Base-by-base conservation (phyloP, 2,797 vertebrate species). In the Pseudochromis fuscus region DNA sequence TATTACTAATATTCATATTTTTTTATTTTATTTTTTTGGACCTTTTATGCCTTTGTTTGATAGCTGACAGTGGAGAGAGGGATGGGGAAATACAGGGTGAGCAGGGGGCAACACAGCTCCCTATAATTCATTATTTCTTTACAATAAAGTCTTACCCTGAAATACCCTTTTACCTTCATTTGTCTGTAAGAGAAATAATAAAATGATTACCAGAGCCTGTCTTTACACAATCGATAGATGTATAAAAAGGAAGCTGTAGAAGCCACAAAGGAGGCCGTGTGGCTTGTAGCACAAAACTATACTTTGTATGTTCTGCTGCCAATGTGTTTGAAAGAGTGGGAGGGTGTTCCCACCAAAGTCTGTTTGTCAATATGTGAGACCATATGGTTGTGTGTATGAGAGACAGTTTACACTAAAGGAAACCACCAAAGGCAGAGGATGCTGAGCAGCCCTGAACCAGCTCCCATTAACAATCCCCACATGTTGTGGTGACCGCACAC, bases 401-500 rank as follows among this genome's bases (percentile, higher is more conserved):
- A 68, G 74, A 74, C 55, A 16, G 75, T 86, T 85, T 86, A 85
- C 75, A 72, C 68, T 77, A 74, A 81, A 82, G 74, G 69, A 88
- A 90, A 89, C 52, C 28, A 79, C 90, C 81, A 73, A 76, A 63
- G 87, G 89, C 85, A 66, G 42, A 88, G 88, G 89, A 92, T 85
- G 82, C 71, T 7, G 65, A 77, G 76, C 84, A 87, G 86, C 79
- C 72, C 66, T 64, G 63, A 75, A 87, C 75, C 37, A 66, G 83
- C 74, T 79, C 66, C 79, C 78, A 77, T 90, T 93, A 92, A 93
- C 79, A 52, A 79, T 71, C 86, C 71, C 86, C 90, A 92, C 89
- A 92, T 92, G 91, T 90, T 68, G 83, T 55, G 61, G 75, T 56
- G 75, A 62, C 83, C 62, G 67, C 85, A 84, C 84, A 88, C 82